phyloP scores from a whole-genome alignment of 1,140 invertebrate species.

The Macrobrachium rosenbergii region DNA sequence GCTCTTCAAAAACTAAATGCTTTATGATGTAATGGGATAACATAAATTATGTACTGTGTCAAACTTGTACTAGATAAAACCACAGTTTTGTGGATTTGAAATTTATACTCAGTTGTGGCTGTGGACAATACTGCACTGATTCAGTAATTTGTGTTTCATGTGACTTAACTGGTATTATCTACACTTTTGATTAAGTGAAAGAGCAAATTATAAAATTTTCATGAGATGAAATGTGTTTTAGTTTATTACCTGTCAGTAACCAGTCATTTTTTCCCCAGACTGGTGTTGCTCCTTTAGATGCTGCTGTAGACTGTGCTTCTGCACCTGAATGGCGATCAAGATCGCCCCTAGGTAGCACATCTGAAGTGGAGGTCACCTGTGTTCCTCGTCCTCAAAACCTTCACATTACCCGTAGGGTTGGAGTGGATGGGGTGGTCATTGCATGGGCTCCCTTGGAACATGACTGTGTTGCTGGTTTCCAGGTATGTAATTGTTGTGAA shows the following conservation, averaged over 20 bases:
- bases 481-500: constrained; percentile 20
- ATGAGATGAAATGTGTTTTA: neutral
- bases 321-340: constrained; percentile 47
- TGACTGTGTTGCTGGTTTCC: constrained; percentile 62
- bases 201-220: too few species aligned
- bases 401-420: constrained; percentile 58
- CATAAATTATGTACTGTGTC: too few species aligned
- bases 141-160: too few species aligned
- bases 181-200: too few species aligned
- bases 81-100: too few species aligned
- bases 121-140: too few species aligned
- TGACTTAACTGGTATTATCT: too few species aligned
- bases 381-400: constrained; percentile 59
- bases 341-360: constrained; percentile 28
- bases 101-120: too few species aligned
- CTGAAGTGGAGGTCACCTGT: constrained; percentile 48
- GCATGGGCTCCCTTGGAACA: constrained; percentile 62
- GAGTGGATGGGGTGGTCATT: constrained; percentile 62
- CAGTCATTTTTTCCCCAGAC: constrained; percentile 24
- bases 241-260: neutral
- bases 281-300: constrained; percentile 50
- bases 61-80: too few species aligned
- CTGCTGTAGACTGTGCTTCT: constrained; percentile 54
- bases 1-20: too few species aligned
- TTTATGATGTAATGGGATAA: too few species aligned